These are phyloP conservation scores for Arion vulgaris DNA, from an alignment of 1,140 invertebrate species.

Conservation along the genomic window DNA sequence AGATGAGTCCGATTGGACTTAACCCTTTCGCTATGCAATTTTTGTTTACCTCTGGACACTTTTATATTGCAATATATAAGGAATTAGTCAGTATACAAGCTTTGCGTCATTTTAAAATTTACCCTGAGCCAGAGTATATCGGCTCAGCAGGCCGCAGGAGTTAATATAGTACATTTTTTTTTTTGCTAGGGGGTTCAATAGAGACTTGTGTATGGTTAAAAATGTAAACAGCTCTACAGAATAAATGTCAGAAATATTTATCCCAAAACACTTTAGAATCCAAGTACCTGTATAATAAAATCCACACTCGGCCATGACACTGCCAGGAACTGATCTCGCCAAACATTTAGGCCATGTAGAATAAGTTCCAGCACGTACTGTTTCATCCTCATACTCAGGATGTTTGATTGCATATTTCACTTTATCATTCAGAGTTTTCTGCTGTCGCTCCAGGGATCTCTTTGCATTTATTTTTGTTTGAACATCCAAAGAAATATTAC, in stretches of 20 bases:
- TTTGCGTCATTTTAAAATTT: too few species aligned
- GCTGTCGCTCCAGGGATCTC: constrained; percentile 5
- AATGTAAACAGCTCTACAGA: too few species aligned
- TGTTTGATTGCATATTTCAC: constrained; percentile 38
- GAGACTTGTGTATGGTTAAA: too few species aligned
- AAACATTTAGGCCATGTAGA: constrained; percentile 37
- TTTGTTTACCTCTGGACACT: too few species aligned
- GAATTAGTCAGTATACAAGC: too few species aligned
- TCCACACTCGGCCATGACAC: constrained; percentile 32
- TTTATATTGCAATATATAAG: too few species aligned
- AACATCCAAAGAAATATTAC: constrained; percentile 35
- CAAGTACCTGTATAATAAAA: constrained; percentile 44
- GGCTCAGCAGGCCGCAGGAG: too few species aligned
- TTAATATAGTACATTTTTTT: too few species aligned
- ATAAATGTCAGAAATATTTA: background rate
- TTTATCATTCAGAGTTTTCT: constrained; percentile 19
- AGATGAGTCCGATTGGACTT: too few species aligned
- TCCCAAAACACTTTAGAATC: background rate
- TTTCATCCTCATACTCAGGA: constrained; percentile 42
- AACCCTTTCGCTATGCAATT: too few species aligned
- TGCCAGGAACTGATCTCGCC: constrained; percentile 4
- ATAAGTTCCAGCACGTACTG: constrained; percentile 32
- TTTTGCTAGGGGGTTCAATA: too few species aligned
- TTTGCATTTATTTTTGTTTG: constrained; percentile 26
- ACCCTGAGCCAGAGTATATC: too few species aligned